Conservation (phyloP, 2,113 vertebrate genomes). For the Gnathonemus longibarbis region DNA sequence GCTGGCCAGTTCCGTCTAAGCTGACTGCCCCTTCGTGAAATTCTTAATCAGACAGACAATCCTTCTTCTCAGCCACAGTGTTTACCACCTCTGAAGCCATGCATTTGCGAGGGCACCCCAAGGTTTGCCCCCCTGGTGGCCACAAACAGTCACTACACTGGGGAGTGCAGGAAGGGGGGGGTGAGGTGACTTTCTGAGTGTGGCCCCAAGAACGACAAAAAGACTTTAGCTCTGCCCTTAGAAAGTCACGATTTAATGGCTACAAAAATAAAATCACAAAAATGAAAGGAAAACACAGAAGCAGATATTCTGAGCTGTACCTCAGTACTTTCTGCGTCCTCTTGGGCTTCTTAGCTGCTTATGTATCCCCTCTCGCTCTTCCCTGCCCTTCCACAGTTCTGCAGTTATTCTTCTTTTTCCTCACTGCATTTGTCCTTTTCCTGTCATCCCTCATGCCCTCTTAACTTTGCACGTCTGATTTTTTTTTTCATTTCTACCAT, state of each 20-base stretch:
- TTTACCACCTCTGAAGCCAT: background rate
- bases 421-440: slow-evolving; percentile 22
- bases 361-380: slow-evolving; percentile 24
- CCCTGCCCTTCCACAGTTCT: slow-evolving; percentile 25
- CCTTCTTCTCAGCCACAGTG: background rate
- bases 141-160: background rate
- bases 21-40: background rate
- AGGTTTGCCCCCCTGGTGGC: background rate
- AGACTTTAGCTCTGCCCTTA: background rate
- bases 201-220: background rate
- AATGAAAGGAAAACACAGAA: background rate
- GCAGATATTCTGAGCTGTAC: background rate
- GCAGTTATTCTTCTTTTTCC: slow-evolving; percentile 16
- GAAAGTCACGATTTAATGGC: slow-evolving; percentile 2
- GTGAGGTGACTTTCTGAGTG: background rate
- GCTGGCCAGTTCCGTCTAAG: background rate
- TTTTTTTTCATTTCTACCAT: slow-evolving; percentile 35
- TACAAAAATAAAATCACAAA: background rate
- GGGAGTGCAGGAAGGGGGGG: background rate
- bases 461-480: slow-evolving; percentile 46
- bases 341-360: slow-evolving; percentile 28
- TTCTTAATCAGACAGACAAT: background rate
- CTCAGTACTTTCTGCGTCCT: slow-evolving; percentile 27
- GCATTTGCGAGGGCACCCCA: background rate
- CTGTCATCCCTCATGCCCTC: slow-evolving; percentile 45